Evolutionary conservation across 2,888 invertebrate genomes (phyloP).

Genomic region (Drosophila fungiperda): DNA sequence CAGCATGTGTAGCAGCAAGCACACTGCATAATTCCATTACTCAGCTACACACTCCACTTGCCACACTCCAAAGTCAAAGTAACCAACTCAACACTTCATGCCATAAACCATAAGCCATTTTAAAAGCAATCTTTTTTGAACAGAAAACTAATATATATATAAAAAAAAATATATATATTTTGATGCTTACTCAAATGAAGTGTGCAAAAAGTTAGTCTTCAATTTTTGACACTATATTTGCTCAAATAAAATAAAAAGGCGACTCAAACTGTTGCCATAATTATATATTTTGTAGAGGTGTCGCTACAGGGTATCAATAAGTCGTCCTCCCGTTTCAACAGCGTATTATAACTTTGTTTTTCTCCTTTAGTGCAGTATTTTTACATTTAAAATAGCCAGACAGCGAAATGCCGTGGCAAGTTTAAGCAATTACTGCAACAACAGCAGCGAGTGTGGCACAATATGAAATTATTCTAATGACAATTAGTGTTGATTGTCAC

Average conservation of each 20-base stretch:
- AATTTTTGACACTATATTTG: not conserved
- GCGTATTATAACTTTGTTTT: conserved; percentile 5
- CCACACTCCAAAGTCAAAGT: conserved; percentile 9
- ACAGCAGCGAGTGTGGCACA: conserved; percentile 42
- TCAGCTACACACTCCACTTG: conserved; percentile 16
- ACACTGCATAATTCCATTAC: conserved; percentile 73
- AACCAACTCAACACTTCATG: conserved; percentile 2
- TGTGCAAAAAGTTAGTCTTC: fast-evolving
- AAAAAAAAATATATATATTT: not conserved
- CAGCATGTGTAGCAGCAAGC: conserved; percentile 58
- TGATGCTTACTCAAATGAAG: not conserved
- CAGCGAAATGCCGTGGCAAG: conserved; percentile 71
- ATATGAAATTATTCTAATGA: conserved; percentile 80
- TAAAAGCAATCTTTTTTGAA: conserved; percentile 70
- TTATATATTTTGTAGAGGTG: not conserved
- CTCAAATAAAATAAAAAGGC: not conserved
- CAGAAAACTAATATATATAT: conserved; percentile 43
- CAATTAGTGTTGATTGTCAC: conserved; percentile 81
- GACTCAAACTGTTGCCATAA: not conserved
- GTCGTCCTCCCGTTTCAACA: not conserved
- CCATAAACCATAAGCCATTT: conserved; percentile 69
- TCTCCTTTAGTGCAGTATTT: conserved; percentile 32
- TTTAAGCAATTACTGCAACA: conserved; percentile 73
- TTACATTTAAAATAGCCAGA: conserved; percentile 71
- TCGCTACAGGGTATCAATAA: conserved; percentile 6